Evolutionary conservation across 2,797 vertebrate genomes (phyloP).

Genomic region (Peromyscus nudipes): DNA sequence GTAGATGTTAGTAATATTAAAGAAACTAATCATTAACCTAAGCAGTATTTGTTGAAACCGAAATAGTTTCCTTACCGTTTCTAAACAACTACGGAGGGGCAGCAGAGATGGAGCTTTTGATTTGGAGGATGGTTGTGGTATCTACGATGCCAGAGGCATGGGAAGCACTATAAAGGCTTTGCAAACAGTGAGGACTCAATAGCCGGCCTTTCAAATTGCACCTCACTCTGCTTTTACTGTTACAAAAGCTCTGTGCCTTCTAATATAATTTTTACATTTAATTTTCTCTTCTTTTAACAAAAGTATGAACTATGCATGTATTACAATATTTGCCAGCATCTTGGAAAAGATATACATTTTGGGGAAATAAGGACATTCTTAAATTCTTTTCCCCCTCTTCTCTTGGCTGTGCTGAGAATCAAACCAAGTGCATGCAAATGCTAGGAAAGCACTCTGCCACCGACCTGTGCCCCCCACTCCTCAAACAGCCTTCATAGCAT

Average conservation of each 20-base stretch:
- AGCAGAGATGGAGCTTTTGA: not conserved
- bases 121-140: not conserved
- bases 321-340: constrained; percentile 1
- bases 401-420: not conserved
- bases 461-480: not conserved
- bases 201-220: not conserved
- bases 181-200: not conserved
- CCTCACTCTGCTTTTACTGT: not conserved
- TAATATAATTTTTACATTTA: constrained; percentile 33
- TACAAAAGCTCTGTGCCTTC: not conserved
- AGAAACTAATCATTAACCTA: constrained; percentile 7
- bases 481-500: not conserved
- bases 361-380: constrained; percentile 4
- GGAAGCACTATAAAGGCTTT: constrained; percentile 30
- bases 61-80: constrained; percentile 38
- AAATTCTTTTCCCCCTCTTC: not conserved
- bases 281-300: constrained; percentile 45
- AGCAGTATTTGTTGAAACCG: not conserved
- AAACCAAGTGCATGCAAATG: not conserved
- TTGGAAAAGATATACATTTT: constrained; percentile 33
- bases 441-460: not conserved
- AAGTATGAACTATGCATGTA: not conserved
- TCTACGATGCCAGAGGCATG: not conserved
- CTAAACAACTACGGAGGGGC: not conserved
- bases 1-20: not conserved